Percentiles rank a stretch among this genome's conserved stretches.
Evolutionary conservation across 2,113 vertebrate genomes (phyloP).

Genomic region (Toxotes jaculatrix): DNA sequence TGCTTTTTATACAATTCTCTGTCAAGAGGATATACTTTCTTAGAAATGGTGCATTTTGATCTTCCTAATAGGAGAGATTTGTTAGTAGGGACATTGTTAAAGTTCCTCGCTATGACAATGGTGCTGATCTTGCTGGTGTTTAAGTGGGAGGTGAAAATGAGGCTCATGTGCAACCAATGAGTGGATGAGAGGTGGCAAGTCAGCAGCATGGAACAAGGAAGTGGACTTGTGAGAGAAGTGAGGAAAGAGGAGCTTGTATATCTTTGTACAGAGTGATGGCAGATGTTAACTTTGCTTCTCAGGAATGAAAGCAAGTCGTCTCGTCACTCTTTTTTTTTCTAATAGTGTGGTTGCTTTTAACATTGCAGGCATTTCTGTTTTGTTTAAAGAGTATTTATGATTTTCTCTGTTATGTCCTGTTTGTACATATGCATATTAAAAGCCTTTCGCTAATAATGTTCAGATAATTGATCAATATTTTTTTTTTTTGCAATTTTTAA

Average conservation of each 20-base stretch:
- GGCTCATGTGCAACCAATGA: conserved; percentile 18
- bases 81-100: conserved; percentile 65
- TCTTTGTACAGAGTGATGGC: conserved; percentile 28
- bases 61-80: conserved; percentile 67
- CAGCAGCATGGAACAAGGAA: conserved; percentile 21
- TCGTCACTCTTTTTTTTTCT: conserved; percentile 29
- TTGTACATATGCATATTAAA: conserved; percentile 85
- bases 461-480: conserved; percentile 73
- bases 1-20: conserved; percentile 59
- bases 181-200: conserved; percentile 20
- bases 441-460: conserved; percentile 74
- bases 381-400: conserved; percentile 79
- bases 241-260: conserved; percentile 26
- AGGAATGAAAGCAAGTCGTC: conserved; percentile 29
- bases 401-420: conserved; percentile 65
- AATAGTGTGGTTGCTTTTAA: conserved; percentile 45
- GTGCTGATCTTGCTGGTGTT: conserved; percentile 29
- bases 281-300: conserved; percentile 31
- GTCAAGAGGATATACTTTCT: conserved; percentile 57
- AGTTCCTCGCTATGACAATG: conserved; percentile 61
- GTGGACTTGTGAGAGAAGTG: conserved; percentile 28
- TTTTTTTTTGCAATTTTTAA: conserved; percentile 80
- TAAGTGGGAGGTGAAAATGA: background rate
- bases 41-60: conserved; percentile 65
- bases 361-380: conserved; percentile 57